Evolutionary conservation across 2,888 invertebrate species (phyloP).

Genomic region (Gymnosoma rotundatum): DNA sequence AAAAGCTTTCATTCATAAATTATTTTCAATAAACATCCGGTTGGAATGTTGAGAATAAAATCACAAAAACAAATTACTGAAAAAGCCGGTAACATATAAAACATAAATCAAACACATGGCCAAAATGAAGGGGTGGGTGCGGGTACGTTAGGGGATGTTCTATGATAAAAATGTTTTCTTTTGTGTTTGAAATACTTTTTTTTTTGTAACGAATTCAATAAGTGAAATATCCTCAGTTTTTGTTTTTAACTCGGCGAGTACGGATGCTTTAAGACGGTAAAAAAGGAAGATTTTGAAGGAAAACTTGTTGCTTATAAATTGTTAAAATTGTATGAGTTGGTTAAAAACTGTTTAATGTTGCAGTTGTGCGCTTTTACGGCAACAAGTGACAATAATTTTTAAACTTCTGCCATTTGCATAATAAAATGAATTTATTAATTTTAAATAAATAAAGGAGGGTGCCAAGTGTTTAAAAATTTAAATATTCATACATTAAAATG

Average conservation of each 20-base stretch:
- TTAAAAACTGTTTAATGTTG: too few species aligned
- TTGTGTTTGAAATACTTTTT: neutral
- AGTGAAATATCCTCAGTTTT: constrained; percentile 29
- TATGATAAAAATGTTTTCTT: too few species aligned
- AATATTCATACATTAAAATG: too few species aligned
- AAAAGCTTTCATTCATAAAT: constrained; percentile 54
- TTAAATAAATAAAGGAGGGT: too few species aligned
- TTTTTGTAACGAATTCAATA: constrained; percentile 1
- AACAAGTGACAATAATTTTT: too few species aligned
- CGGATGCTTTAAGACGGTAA: neutral
- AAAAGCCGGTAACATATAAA: constrained; percentile 5
- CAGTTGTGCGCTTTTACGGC: too few species aligned
- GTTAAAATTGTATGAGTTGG: too few species aligned
- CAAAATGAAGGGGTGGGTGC: neutral
- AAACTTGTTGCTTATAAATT: neutral
- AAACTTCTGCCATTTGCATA: too few species aligned
- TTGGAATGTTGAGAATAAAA: neutral
- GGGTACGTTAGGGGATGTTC: too few species aligned
- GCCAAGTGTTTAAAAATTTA: too few species aligned
- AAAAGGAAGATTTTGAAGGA: neutral
- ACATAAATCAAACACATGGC: neutral
- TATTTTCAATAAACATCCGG: neutral
- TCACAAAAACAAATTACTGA: neutral
- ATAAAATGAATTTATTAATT: too few species aligned
- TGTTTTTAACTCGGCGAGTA: neutral